These are phyloP conservation scores for Platycheirus rosarum DNA, from an alignment of 2,888 invertebrate genomes.

Conservation along the genomic window DNA sequence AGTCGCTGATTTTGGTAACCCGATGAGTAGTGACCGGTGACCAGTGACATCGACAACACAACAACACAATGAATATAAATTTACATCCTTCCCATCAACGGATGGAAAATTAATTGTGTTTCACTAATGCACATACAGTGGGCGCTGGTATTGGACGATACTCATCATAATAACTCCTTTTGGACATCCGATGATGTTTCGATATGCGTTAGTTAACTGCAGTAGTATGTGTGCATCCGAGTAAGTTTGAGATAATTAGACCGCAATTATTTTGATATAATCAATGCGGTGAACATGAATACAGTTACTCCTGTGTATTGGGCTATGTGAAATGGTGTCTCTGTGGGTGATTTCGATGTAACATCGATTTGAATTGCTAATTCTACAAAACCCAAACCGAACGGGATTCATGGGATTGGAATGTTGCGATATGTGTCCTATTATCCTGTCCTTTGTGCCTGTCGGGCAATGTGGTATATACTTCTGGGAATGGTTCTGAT, in stretches of 20 bases:
- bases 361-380: conserved; percentile 70
- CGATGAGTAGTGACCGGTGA: conserved; percentile 10
- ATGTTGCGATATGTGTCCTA: conserved; percentile 11
- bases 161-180: conserved; percentile 56
- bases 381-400: conserved; percentile 17
- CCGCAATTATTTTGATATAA: conserved; percentile 69
- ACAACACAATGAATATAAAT: conserved; percentile 61
- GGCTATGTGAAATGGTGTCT: conserved; percentile 19
- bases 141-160: too few relatives aligned
- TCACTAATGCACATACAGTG: conserved; percentile 21
- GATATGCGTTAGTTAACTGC: background rate
- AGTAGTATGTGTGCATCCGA: conserved; percentile 17
- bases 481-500: background rate
- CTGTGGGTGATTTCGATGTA: conserved; percentile 35
- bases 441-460: background rate
- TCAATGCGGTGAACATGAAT: conserved; percentile 53
- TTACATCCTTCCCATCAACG: conserved; percentile 16
- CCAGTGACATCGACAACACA: conserved; percentile 24
- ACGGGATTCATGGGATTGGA: conserved; percentile 19
- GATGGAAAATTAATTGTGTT: conserved; percentile 52
- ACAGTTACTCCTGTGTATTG: conserved; percentile 10
- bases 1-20: background rate
- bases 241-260: conserved; percentile 70
- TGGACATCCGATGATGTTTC: conserved; percentile 49
- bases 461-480: conserved; percentile 10